These are phyloP conservation scores for Lagocephalus sceleratus DNA, from an alignment of 2,797 vertebrate genomes.

Conservation along the genomic window DNA sequence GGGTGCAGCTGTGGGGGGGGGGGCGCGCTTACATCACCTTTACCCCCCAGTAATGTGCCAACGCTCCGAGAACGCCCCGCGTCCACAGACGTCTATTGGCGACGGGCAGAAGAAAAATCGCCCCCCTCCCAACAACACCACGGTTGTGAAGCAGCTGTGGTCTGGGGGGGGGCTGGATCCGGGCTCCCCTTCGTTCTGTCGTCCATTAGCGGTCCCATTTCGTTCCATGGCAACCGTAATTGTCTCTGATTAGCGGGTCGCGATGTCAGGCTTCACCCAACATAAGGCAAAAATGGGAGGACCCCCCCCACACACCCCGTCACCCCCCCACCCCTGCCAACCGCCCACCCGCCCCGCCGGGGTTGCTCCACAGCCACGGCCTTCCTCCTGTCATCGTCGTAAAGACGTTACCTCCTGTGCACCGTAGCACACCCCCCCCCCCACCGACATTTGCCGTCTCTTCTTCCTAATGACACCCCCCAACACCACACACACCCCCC, in stretches of 20 bases:
- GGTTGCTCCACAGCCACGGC: too few relatives aligned
- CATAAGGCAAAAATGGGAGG: slow-evolving; percentile 56
- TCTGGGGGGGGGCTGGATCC: slow-evolving; percentile 30
- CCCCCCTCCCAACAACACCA: too few relatives aligned
- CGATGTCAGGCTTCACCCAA: slow-evolving; percentile 29
- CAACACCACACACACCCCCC: slow-evolving; percentile 12
- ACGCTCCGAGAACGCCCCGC: slow-evolving; percentile 38
- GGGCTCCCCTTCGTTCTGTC: slow-evolving; percentile 44
- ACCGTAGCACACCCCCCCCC: slow-evolving; percentile 4
- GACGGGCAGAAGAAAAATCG: too few relatives aligned
- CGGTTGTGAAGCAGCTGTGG: slow-evolving; percentile 17
- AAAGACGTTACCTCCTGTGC: slow-evolving; percentile 5
- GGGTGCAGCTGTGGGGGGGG: slow-evolving; percentile 36
- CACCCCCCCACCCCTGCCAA: too few relatives aligned
- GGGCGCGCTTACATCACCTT: slow-evolving; percentile 73
- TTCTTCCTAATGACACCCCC: slow-evolving; percentile 16
- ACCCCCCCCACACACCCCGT: too few relatives aligned
- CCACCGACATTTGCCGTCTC: slow-evolving; percentile 28
- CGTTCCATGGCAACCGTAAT: slow-evolving; percentile 47
- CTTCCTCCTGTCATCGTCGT: slow-evolving; percentile 5
- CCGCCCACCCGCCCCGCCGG: too few relatives aligned
- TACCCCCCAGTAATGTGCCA: slow-evolving; percentile 57
- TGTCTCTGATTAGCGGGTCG: slow-evolving; percentile 47
- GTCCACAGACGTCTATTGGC: slow-evolving; percentile 41
- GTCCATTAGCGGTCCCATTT: slow-evolving; percentile 52